These are phyloP conservation scores for Zapus hudsonius DNA, from an alignment of 2,113 vertebrate genomes.

Conservation along the genomic window DNA sequence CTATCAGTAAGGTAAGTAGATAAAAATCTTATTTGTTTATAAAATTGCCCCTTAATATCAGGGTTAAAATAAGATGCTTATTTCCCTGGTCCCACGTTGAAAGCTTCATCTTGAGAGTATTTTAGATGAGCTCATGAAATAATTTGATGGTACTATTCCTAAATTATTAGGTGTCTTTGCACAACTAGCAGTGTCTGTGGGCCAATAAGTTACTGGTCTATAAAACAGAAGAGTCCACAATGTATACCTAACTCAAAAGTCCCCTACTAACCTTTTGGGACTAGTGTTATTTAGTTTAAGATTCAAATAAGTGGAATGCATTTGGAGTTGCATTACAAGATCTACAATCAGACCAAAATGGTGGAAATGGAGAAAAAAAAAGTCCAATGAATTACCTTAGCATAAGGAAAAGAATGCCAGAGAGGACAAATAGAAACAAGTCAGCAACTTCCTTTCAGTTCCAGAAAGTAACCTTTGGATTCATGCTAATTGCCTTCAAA, in stretches of 20 bases:
- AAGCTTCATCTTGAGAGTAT: not conserved
- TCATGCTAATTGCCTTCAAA: constrained; percentile 67
- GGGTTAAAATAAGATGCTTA: not conserved
- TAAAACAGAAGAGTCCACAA: not conserved
- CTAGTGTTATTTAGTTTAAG: not conserved
- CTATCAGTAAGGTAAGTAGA: not conserved
- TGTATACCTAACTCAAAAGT: not conserved
- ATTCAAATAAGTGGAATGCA: not conserved
- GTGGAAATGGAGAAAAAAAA: not conserved
- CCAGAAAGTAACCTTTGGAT: constrained; percentile 60
- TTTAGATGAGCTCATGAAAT: not conserved
- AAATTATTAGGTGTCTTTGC: not conserved
- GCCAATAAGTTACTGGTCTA: not conserved
- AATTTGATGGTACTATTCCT: not conserved
- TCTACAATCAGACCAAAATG: constrained; percentile 9
- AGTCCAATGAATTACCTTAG: not conserved
- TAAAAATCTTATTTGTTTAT: not conserved
- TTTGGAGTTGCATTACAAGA: not conserved
- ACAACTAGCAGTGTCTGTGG: not conserved
- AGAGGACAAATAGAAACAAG: constrained; percentile 24
- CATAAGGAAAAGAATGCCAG: not conserved
- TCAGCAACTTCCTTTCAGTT: constrained; percentile 59
- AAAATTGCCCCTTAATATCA: not conserved
- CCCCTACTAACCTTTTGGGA: not conserved
- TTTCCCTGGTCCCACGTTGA: not conserved